Evolutionary conservation across 92 coral and sea anemone genomes (phyloP).

Genomic region (Umimayanthus kanabou): DNA sequence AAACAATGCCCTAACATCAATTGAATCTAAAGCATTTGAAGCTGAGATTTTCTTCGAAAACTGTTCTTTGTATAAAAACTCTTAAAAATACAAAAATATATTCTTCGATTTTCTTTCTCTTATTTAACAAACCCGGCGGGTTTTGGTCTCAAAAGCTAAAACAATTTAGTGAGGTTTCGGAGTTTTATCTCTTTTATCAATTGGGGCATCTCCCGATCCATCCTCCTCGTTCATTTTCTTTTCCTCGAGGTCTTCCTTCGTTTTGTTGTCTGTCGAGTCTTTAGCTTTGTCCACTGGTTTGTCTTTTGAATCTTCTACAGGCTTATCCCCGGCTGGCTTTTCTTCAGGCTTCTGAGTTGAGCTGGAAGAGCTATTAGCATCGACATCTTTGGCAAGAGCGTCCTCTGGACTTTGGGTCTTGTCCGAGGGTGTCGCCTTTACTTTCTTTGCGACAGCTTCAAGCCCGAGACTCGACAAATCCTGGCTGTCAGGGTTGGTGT

Average conservation of each 20-base stretch:
- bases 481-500: conserved; percentile 17
- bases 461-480: conserved; percentile 32
- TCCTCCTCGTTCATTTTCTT: conserved; percentile 21
- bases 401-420: neutral
- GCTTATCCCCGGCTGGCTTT: neutral
- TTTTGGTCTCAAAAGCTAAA: neutral
- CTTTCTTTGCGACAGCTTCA: neutral
- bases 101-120: neutral
- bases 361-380: neutral
- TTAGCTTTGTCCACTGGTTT: conserved; percentile 17
- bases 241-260: conserved; percentile 22
- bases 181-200: neutral
- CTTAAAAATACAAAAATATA: conserved; percentile 21
- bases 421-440: neutral
- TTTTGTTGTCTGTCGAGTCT: neutral
- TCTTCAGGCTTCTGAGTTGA: neutral
- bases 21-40: neutral
- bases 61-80: conserved; percentile 14
- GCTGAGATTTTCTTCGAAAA: neutral
- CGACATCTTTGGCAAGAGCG: conserved; percentile 4
- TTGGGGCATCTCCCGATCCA: conserved; percentile 22
- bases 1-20: neutral
- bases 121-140: conserved; percentile 18
- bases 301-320: neutral
- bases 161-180: neutral